These are phyloP conservation scores for Lytechinus variegatus DNA, from an alignment of 35 echinoderm and acorn worm species.

Conservation along the genomic window DNA sequence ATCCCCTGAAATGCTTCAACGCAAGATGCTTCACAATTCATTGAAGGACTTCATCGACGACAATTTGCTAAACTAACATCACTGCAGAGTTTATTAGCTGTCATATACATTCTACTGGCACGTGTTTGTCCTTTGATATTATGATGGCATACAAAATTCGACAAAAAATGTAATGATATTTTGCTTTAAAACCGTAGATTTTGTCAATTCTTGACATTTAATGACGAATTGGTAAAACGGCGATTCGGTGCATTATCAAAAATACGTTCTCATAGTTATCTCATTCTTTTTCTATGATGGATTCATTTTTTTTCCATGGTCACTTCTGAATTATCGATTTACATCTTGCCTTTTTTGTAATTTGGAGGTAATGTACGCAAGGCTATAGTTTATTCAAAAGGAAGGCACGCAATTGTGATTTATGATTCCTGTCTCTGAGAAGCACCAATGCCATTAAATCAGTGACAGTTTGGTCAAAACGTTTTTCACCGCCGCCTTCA, in stretches of 20 bases:
- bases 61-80: background rate
- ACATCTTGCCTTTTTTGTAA: background rate
- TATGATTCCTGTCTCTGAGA: background rate
- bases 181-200: background rate
- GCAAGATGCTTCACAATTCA: background rate
- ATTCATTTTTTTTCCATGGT: background rate
- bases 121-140: no score
- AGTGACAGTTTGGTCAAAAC: background rate
- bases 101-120: background rate
- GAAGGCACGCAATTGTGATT: background rate
- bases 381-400: background rate
- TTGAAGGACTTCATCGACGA: background rate
- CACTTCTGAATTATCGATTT: background rate
- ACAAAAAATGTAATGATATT: no score
- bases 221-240: background rate
- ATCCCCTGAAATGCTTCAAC: background rate
- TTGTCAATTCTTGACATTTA: background rate
- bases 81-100: background rate
- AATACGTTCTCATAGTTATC: background rate
- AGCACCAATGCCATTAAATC: background rate
- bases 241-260: no score
- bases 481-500: background rate
- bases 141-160: no score
- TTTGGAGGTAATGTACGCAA: background rate
- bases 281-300: background rate